A percentile compares a stretch with the other conserved stretches of the same genome.
Conservation (phyloP, 2,888 invertebrate species). For the Andrena chrysosceles region DNA sequence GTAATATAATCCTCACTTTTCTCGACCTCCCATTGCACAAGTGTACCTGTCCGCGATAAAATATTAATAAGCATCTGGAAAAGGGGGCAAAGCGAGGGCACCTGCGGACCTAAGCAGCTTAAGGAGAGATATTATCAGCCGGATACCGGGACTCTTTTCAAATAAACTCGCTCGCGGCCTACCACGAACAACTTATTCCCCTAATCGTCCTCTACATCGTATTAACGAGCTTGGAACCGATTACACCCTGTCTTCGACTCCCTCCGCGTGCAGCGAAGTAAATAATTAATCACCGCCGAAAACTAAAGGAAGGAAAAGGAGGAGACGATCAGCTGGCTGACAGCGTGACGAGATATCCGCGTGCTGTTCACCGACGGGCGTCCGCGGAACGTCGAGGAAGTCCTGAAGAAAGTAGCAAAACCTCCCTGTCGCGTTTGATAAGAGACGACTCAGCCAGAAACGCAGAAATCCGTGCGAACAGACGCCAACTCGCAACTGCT, state of each 20-base stretch:
- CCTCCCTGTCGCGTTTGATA: constrained; percentile 20
- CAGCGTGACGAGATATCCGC: neutral
- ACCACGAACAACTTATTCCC: constrained; percentile 46
- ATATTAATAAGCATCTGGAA: constrained; percentile 29
- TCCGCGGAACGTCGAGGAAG: neutral
- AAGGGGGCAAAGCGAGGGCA: neutral
- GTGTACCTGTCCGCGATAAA: neutral
- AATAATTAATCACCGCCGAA: constrained; percentile 44
- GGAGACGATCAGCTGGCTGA: neutral
- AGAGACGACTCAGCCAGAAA: neutral
- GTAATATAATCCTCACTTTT: neutral
- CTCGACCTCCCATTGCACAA: neutral
- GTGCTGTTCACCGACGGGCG: neutral
- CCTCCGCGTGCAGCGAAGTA: neutral
- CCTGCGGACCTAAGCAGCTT: neutral
- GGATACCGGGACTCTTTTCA: constrained; percentile 43
- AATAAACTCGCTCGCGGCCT: constrained; percentile 18
- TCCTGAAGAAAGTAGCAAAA: constrained; percentile 16
- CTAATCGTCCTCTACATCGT: constrained; percentile 37
- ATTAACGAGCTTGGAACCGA: constrained; percentile 48
- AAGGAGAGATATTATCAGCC: constrained; percentile 7
- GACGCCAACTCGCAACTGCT: constrained; percentile 31
- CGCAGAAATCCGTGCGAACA: constrained; percentile 11
- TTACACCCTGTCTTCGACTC: constrained; percentile 31
- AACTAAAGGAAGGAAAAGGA: neutral